These are phyloP conservation scores for Romanogobio albipinnatus DNA, from an alignment of 2,113 vertebrate genomes.

Conservation along the genomic window DNA sequence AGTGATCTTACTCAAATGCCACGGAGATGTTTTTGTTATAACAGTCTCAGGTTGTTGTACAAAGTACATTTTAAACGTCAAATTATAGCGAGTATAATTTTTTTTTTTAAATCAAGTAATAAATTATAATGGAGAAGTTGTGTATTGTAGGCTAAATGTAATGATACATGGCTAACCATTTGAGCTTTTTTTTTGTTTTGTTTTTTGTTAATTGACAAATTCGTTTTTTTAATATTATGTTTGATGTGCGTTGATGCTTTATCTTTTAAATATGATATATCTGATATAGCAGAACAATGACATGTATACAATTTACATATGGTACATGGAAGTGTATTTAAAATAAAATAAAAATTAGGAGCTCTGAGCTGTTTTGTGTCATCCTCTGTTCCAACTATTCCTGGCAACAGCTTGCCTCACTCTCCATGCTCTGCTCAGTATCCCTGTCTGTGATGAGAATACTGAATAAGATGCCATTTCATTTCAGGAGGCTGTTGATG, in stretches of 20 bases:
- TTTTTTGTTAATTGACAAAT: background rate
- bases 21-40: background rate
- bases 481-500: conserved; percentile 77
- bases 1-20: background rate
- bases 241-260: background rate
- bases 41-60: background rate
- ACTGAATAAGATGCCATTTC: conserved; percentile 82
- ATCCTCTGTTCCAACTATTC: conserved; percentile 73
- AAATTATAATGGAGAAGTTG: background rate
- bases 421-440: conserved; percentile 64
- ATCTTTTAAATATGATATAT: background rate
- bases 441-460: conserved; percentile 80
- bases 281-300: background rate
- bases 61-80: background rate
- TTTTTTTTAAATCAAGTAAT: background rate
- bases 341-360: conserved; percentile 35
- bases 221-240: background rate
- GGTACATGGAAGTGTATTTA: background rate
- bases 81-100: background rate
- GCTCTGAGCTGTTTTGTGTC: conserved; percentile 62
- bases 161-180: background rate
- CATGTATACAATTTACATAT: background rate
- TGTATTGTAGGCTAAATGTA: background rate
- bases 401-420: conserved; percentile 69
- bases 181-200: background rate